A percentile compares a stretch with the other conserved stretches of the same genome.
Evolutionary conservation across 2,797 vertebrate species (phyloP).

Genomic region (Anguilla marmorata): DNA sequence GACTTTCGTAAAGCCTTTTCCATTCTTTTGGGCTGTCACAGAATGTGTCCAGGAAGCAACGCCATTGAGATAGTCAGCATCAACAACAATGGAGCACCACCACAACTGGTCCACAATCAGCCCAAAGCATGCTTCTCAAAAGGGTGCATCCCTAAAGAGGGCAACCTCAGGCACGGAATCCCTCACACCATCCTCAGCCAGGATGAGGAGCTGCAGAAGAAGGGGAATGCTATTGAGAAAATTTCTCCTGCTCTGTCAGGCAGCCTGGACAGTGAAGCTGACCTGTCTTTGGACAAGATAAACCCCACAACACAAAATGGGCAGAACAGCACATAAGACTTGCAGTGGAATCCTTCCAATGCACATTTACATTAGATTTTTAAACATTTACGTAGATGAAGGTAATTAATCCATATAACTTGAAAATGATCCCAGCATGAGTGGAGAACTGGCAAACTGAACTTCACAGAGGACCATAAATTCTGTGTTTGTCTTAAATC

Average conservation of each 20-base stretch:
- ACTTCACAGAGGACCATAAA: slow-evolving; percentile 36
- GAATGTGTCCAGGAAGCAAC: slow-evolving; percentile 83
- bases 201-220: slow-evolving; percentile 67
- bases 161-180: slow-evolving; percentile 75
- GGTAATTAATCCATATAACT: slow-evolving; percentile 41
- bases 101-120: slow-evolving; percentile 72
- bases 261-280: slow-evolving; percentile 77
- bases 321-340: slow-evolving; percentile 63
- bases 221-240: slow-evolving; percentile 70
- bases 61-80: slow-evolving; percentile 91
- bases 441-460: slow-evolving; percentile 9
- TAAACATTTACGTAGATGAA: slow-evolving; percentile 42
- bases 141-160: slow-evolving; percentile 68
- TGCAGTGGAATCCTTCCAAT: slow-evolving; percentile 55
- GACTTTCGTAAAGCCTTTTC: slow-evolving; percentile 98
- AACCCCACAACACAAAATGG: slow-evolving; percentile 81
- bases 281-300: slow-evolving; percentile 82
- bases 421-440: slow-evolving; percentile 36
- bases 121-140: slow-evolving; percentile 71
- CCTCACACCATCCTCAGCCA: slow-evolving; percentile 70
- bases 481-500: slow-evolving; percentile 23
- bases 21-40: slow-evolving; percentile 91
- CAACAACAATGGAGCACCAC: slow-evolving; percentile 84
- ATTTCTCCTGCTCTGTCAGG: slow-evolving; percentile 75
- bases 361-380: slow-evolving; percentile 43